Conservation (phyloP, 1,140 invertebrate genomes). For the Ridgeia piscesae region DNA sequence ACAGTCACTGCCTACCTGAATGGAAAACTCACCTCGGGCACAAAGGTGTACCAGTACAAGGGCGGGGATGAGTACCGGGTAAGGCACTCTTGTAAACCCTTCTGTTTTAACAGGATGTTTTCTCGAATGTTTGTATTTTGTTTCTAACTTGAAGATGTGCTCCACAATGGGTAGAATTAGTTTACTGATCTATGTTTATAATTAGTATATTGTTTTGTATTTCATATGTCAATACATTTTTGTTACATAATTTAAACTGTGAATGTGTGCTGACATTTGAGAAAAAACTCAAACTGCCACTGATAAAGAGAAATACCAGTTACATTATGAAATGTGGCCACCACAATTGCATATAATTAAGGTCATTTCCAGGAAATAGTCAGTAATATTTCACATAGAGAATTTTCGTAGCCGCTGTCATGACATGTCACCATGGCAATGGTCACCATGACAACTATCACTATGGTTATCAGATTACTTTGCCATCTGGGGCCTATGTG, state of each 20-base stretch:
- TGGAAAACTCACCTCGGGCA: neutral
- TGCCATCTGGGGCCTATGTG: neutral
- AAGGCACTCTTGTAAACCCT: neutral
- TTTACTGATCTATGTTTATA: neutral
- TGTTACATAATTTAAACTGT: neutral
- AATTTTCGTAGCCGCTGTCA: no score
- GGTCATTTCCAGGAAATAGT: no score
- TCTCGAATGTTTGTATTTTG: no score
- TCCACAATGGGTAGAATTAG: neutral
- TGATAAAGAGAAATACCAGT: no score
- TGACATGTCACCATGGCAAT: neutral
- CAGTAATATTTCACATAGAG: no score
- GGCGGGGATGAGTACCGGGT: neutral
- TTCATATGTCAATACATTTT: neutral
- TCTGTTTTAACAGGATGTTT: neutral
- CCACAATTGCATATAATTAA: no score
- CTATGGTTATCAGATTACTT: neutral
- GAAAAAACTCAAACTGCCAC: no score
- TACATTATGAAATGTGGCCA: no score
- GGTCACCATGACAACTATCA: neutral
- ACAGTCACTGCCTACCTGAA: slow-evolving; percentile 1
- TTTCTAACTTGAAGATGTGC: neutral
- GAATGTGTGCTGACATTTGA: neutral
- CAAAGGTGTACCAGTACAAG: slow-evolving; percentile 7
- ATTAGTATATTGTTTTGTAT: no score